A percentile compares a stretch with the other conserved stretches of the same genome.
phyloP scores from a whole-genome alignment of 2,797 vertebrate species.

The Intellagama lesueurii region DNA sequence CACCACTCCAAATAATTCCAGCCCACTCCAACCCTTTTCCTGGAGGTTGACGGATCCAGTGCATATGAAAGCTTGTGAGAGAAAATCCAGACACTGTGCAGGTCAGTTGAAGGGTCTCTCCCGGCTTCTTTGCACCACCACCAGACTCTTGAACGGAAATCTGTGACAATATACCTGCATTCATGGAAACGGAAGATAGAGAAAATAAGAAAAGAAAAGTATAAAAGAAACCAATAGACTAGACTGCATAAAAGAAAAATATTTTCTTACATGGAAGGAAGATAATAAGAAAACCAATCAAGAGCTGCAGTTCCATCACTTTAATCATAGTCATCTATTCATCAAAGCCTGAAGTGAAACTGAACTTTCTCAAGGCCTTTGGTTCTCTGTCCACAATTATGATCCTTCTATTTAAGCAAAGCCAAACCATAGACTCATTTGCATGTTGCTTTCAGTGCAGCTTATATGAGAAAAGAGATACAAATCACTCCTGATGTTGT shows the following conservation, averaged over 20 bases:
- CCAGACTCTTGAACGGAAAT: not conserved
- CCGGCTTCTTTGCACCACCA: not conserved
- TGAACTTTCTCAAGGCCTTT: not conserved
- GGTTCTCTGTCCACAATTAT: not conserved
- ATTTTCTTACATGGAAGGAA: not conserved
- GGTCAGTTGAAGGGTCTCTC: not conserved
- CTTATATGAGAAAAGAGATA: no score
- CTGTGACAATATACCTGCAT: not conserved
- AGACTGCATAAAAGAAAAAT: no score
- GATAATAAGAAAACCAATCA: not conserved
- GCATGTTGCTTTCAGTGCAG: no score
- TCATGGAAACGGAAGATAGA: not conserved
- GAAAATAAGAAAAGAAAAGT: no score
- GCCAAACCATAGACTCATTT: no score
- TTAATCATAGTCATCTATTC: not conserved
- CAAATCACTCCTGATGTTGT: not conserved
- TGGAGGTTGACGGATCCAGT: not conserved
- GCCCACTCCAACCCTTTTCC: not conserved
- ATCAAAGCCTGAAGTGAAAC: not conserved
- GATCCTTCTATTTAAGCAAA: no score
- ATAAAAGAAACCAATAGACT: not conserved
- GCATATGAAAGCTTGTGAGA: not conserved
- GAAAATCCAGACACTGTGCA: slow-evolving; percentile 4
- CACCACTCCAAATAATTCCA: not conserved
- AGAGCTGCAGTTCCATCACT: not conserved